Conservation (phyloP, 2,888 invertebrate species). For the Entomobrya proxima region DNA sequence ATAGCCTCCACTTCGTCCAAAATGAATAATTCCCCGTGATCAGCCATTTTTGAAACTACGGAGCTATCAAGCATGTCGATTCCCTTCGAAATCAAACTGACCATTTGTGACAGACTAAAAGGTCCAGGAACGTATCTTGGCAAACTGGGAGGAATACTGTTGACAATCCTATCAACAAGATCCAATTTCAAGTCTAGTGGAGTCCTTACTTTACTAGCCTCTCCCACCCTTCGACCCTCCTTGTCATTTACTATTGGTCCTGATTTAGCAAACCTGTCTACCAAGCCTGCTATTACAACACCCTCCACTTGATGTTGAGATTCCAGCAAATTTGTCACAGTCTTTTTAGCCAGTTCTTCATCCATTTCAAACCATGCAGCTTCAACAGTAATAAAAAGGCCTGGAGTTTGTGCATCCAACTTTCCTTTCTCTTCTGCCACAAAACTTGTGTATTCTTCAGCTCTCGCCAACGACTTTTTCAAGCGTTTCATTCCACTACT, state of each 20-base stretch:
- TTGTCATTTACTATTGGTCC: constrained; percentile 77
- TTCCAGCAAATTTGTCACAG: constrained; percentile 79
- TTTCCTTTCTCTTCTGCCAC: constrained; percentile 15
- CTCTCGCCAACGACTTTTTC: constrained; percentile 66
- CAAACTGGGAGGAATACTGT: constrained; percentile 83
- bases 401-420: not conserved
- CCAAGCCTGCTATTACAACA: constrained; percentile 88
- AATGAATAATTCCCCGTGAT: constrained; percentile 84
- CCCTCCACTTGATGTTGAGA: constrained; percentile 82
- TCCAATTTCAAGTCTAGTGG: constrained; percentile 78
- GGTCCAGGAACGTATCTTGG: constrained; percentile 86
- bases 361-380: constrained; percentile 85
- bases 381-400: constrained; percentile 79
- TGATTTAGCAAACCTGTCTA: constrained; percentile 22
- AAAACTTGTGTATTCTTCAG: constrained; percentile 60
- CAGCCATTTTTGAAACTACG: constrained; percentile 85
- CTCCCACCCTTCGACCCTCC: constrained; percentile 81
- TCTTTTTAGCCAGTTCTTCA: constrained; percentile 83
- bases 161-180: constrained; percentile 79
- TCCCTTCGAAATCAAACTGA: constrained; percentile 86
- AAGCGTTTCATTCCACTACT: constrained; percentile 65
- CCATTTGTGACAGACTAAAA: constrained; percentile 85
- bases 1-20: constrained; percentile 77
- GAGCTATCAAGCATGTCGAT: constrained; percentile 94
- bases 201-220: constrained; percentile 79